Conservation (phyloP, 2,888 invertebrate genomes). For the Tipula confusa region DNA sequence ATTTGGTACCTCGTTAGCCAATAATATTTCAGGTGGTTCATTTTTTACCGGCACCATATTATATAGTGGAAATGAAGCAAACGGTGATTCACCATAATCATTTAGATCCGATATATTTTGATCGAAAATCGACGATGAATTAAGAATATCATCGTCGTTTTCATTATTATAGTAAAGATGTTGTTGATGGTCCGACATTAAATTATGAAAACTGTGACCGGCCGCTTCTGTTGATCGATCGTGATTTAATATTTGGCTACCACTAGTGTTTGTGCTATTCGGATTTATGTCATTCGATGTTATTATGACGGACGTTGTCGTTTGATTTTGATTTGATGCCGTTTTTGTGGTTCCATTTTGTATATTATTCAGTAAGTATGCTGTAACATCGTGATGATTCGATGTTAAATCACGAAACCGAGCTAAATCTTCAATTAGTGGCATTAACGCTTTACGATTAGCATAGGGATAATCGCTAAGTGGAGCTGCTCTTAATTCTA, state of each 20-base stretch:
- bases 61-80: slow-evolving; percentile 42
- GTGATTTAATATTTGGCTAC: slow-evolving; percentile 29
- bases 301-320: slow-evolving; percentile 13
- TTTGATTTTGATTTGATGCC: slow-evolving; percentile 37
- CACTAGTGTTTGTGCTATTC: not conserved
- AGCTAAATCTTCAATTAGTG: slow-evolving; percentile 47
- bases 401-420: slow-evolving; percentile 63
- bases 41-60: slow-evolving; percentile 45
- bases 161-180: not conserved
- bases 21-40: slow-evolving; percentile 49
- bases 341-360: slow-evolving; percentile 29
- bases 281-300: not conserved
- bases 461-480: slow-evolving; percentile 48
- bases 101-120: slow-evolving; percentile 58
- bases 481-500: slow-evolving; percentile 47
- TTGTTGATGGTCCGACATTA: slow-evolving; percentile 36
- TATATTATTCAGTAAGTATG: slow-evolving; percentile 57
- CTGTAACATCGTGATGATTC: slow-evolving; percentile 54
- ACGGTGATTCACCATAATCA: slow-evolving; percentile 52
- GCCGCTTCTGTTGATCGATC: slow-evolving; percentile 33
- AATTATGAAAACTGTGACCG: slow-evolving; percentile 39
- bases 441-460: slow-evolving; percentile 50
- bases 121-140: slow-evolving; percentile 53
- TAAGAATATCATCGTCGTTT: slow-evolving; percentile 38
- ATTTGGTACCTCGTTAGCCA: slow-evolving; percentile 38